Conservation (phyloP, 2,888 invertebrate species). For the Caenorhabditis wallacei region DNA sequence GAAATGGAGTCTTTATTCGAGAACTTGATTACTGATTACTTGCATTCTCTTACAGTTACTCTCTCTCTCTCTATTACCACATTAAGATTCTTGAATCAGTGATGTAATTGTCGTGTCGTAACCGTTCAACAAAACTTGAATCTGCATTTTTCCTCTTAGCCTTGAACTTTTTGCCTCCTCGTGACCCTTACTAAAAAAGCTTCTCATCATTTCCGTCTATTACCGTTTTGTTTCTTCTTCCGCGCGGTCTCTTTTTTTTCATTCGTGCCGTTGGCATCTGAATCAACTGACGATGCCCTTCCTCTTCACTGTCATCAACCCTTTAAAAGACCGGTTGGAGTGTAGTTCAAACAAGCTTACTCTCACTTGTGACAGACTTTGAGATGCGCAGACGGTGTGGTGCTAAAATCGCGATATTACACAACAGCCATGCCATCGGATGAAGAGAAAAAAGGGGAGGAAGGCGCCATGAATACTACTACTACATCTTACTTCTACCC, state of each 20-base stretch:
- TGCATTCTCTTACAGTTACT: conserved; percentile 22
- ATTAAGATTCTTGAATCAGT: conserved; percentile 24
- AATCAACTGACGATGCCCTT: conserved; percentile 45
- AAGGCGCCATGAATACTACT: conserved; percentile 48
- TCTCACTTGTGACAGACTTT: conserved; percentile 56
- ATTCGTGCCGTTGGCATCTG: conserved; percentile 50
- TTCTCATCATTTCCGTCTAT: conserved; percentile 16
- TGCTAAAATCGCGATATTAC: conserved; percentile 66
- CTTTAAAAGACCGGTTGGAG: conserved; percentile 64
- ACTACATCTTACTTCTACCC: conserved; percentile 44
- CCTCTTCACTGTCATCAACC: conserved; percentile 52
- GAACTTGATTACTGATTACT: conserved; percentile 59
- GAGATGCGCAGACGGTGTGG: conserved; percentile 52
- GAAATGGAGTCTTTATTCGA: conserved; percentile 42
- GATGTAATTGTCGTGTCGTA: conserved; percentile 24
- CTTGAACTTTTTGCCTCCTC: conserved; percentile 46
- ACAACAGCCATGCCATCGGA: conserved; percentile 63
- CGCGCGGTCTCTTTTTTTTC: conserved; percentile 17
- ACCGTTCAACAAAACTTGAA: conserved; percentile 51
- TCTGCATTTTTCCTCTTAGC: conserved; percentile 7
- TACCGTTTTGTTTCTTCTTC: conserved; percentile 27
- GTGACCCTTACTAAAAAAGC: conserved; percentile 31
- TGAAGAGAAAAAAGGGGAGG: conserved; percentile 28
- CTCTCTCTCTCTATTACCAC: conserved; percentile 28
- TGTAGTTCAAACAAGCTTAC: conserved; percentile 69